Evolutionary conservation across 2,113 vertebrate species (phyloP).

Genomic region (Rostratula benghalensis): DNA sequence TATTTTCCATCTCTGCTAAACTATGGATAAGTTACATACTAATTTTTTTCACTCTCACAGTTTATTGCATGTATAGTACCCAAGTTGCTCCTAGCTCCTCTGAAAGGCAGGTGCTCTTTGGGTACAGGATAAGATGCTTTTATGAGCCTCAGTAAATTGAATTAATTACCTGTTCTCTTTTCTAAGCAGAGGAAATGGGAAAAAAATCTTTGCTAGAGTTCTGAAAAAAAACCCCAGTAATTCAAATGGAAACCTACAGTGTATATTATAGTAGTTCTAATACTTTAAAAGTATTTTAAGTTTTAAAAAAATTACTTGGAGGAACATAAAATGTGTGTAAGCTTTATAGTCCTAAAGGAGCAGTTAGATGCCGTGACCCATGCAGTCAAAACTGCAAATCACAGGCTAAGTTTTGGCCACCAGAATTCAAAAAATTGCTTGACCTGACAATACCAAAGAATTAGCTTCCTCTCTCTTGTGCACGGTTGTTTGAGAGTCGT

Average conservation of each 20-base stretch:
- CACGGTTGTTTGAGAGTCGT: neutral
- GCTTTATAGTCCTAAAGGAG: neutral
- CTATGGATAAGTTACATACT: neutral
- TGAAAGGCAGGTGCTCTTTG: neutral
- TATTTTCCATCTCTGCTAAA: neutral
- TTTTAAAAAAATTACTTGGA: neutral
- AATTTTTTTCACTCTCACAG: neutral
- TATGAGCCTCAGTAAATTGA: neutral
- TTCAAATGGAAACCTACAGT: neutral
- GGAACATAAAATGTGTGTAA: neutral
- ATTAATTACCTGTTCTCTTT: neutral
- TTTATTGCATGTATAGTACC: neutral
- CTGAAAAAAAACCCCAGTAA: neutral
- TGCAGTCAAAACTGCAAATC: neutral
- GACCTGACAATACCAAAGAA: neutral
- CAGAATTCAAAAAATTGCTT: neutral
- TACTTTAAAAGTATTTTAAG: neutral
- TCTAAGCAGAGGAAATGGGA: neutral
- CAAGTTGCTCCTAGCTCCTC: neutral
- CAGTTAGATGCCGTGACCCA: neutral
- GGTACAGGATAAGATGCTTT: neutral
- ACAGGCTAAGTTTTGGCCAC: rapidly evolving
- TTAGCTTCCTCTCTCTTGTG: neutral
- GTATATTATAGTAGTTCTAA: neutral
- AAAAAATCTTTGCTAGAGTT: neutral